phyloP scores from a whole-genome alignment of 2,888 invertebrate species.

The Yponomeuta evonymella region DNA sequence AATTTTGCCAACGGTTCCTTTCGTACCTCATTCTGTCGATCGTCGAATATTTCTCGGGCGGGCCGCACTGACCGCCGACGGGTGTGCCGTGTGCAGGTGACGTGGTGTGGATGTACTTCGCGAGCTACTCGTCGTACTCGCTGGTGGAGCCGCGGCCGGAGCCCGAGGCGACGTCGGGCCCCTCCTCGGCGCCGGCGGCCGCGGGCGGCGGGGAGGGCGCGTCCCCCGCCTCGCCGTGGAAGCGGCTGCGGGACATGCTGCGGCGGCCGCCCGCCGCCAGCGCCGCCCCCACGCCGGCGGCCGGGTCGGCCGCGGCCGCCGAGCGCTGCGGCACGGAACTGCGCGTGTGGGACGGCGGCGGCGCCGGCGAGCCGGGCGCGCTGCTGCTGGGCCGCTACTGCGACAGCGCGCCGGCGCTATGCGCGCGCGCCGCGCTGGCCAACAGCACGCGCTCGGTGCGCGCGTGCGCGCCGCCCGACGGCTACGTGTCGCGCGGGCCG shows the following conservation, averaged over 20 bases:
- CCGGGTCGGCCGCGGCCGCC: constrained; percentile 22
- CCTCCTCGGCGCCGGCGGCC: constrained; percentile 23
- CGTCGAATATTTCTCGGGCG: too few relatives aligned
- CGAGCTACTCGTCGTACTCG: constrained; percentile 88
- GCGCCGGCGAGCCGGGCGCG: constrained; percentile 56
- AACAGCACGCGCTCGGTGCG: constrained; percentile 85
- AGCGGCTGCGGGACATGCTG: constrained; percentile 17
- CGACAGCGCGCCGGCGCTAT: constrained; percentile 85
- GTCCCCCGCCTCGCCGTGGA: constrained; percentile 12
- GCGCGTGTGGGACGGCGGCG: constrained; percentile 84
- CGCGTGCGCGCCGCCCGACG: constrained; percentile 87
- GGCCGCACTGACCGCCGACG: not conserved
- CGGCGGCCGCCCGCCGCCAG: constrained; percentile 14
- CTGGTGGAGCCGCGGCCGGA: constrained; percentile 70
- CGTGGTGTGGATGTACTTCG: constrained; percentile 91
- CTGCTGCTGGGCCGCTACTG: constrained; percentile 81
- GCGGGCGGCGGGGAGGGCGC: constrained; percentile 20
- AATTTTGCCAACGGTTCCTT: too few relatives aligned
- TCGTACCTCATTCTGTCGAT: too few relatives aligned
- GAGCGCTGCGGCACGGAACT: constrained; percentile 80
- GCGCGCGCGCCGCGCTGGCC: constrained; percentile 86
- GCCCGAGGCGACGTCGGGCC: constrained; percentile 38
- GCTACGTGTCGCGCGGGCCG: constrained; percentile 78
- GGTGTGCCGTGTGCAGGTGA: constrained; percentile 69
- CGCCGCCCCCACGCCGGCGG: constrained; percentile 18